Conservation (phyloP, 2,888 invertebrate genomes). For the Deilephila porcellus region DNA sequence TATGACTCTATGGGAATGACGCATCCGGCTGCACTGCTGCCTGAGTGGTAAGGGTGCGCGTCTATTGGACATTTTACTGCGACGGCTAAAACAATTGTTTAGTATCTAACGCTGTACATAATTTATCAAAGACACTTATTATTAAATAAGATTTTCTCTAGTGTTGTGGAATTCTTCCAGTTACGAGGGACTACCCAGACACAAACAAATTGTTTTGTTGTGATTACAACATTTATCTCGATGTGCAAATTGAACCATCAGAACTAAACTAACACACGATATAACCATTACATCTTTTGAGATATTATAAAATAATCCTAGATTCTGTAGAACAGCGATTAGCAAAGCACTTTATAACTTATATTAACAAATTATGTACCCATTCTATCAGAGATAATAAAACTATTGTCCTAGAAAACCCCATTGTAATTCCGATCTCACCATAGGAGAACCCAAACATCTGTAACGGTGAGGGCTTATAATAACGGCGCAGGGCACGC, state of each 20-base stretch:
- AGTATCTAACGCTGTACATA: no score
- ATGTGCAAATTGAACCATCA: no score
- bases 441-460: background rate
- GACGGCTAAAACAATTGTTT: background rate
- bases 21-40: background rate
- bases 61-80: background rate
- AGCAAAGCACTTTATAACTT: background rate
- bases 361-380: background rate
- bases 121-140: no score
- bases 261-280: no score
- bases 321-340: no score
- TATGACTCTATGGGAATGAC: slow-evolving; percentile 19
- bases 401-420: background rate
- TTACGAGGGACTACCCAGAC: no score
- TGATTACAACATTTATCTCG: no score
- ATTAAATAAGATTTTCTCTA: no score
- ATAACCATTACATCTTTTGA: no score
- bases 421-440: background rate
- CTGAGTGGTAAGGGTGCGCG: background rate
- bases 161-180: no score
- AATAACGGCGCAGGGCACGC: slow-evolving; percentile 2
- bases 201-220: no score
- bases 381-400: background rate
- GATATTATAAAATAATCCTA: no score
- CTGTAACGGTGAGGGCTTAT: slow-evolving; percentile 4